Conservation (phyloP, 92 coral and sea anemone species). For the Bergia sp. region DNA sequence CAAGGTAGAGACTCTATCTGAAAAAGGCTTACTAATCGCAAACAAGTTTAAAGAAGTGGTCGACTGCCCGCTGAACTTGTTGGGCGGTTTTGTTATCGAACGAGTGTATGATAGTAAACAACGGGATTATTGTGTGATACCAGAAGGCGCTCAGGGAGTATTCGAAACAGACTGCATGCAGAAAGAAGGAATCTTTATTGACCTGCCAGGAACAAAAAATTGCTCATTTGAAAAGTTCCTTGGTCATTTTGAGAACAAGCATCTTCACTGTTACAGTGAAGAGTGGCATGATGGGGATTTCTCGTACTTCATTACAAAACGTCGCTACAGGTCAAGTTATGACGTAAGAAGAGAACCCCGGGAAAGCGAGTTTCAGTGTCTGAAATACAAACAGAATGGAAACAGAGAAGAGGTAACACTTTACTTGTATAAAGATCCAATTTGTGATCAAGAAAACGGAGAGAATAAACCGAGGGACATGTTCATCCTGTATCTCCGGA, state of each 20-base stretch:
- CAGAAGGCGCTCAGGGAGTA: slow-evolving; percentile 45
- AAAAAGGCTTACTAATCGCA: slow-evolving; percentile 59
- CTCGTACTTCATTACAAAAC: slow-evolving; percentile 68
- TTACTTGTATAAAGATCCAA: slow-evolving; percentile 61
- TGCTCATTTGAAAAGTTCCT: slow-evolving; percentile 51
- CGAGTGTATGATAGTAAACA: slow-evolving; percentile 54
- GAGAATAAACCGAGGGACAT: neutral
- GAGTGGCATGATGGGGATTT: slow-evolving; percentile 62
- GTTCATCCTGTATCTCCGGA: slow-evolving; percentile 13
- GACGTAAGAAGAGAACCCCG: slow-evolving; percentile 36
- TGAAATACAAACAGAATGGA: slow-evolving; percentile 35
- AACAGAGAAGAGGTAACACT: slow-evolving; percentile 42
- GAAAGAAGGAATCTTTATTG: slow-evolving; percentile 70
- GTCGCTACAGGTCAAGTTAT: slow-evolving; percentile 47
- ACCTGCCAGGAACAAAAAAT: slow-evolving; percentile 40
- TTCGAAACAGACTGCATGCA: slow-evolving; percentile 77
- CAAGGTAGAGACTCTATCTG: slow-evolving; percentile 5
- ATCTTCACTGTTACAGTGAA: slow-evolving; percentile 61
- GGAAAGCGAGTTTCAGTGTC: slow-evolving; percentile 60
- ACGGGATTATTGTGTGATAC: slow-evolving; percentile 48
- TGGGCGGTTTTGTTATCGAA: slow-evolving; percentile 71
- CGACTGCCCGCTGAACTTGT: slow-evolving; percentile 68
- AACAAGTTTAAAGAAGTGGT: slow-evolving; percentile 47
- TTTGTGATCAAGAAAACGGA: slow-evolving; percentile 46
- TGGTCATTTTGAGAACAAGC: slow-evolving; percentile 39